A percentile compares a stretch with the other conserved stretches of the same genome.
phyloP scores from a whole-genome alignment of 1,140 invertebrate species.

The Hyles vespertilio region DNA sequence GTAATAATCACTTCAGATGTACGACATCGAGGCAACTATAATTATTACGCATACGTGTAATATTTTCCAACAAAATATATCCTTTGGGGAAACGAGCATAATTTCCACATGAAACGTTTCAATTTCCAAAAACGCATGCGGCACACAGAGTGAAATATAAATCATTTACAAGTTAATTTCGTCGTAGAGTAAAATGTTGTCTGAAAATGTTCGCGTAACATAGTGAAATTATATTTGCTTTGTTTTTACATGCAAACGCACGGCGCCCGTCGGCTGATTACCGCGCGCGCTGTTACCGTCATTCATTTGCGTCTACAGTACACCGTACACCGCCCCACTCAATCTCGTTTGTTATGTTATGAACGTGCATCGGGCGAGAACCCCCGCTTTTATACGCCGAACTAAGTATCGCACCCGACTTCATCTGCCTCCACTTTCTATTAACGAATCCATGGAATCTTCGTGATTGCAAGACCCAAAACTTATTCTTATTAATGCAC shows the following conservation, averaged over 20 bases:
- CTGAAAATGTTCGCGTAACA: constrained; percentile 37
- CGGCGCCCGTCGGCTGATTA: constrained; percentile 62
- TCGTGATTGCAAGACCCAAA: too few species aligned
- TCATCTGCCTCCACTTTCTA: constrained; percentile 53
- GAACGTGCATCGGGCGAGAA: constrained; percentile 51
- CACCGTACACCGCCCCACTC: constrained; percentile 45
- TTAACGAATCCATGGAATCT: too few species aligned
- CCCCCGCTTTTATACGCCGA: constrained; percentile 20
- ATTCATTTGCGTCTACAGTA: constrained; percentile 60
- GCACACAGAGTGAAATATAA: constrained; percentile 13
- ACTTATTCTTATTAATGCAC: too few species aligned
- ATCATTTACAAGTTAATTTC: constrained; percentile 17
- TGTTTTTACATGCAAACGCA: constrained; percentile 54
- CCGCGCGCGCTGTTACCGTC: constrained; percentile 51
- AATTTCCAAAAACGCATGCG: too few species aligned
- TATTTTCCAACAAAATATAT: too few species aligned
- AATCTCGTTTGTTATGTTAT: constrained; percentile 73
- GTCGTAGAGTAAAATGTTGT: constrained; percentile 29
- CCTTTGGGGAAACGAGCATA: too few species aligned
- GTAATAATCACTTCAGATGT: too few species aligned
- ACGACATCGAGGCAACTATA: too few species aligned
- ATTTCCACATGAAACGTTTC: too few species aligned
- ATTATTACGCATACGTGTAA: too few species aligned
- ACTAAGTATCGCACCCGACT: constrained; percentile 7
- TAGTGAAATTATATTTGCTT: constrained; percentile 35